Base-by-base conservation (phyloP, 1,140 invertebrate species). In the Doryteuthis pealeii region DNA sequence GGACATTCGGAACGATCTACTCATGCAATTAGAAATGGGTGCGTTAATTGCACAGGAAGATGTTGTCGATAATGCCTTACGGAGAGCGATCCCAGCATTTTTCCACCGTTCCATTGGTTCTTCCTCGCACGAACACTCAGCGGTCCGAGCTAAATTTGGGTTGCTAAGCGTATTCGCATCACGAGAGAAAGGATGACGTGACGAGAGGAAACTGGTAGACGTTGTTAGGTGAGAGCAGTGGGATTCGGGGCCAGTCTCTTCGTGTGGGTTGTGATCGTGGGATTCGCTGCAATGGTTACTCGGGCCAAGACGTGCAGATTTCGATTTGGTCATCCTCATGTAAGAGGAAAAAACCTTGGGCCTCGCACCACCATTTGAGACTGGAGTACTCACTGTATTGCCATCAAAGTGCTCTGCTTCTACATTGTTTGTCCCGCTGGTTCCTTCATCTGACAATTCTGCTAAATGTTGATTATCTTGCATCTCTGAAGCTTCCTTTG, bases 71-170 rank as follows among this genome's bases (percentile, higher is more conserved):
- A 68, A 31, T 26, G 66, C 66, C 30, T 68, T 68, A 31, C 66
- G 28, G 22, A 68, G 31, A 10, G 66, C 66, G 8, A 30, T 31
- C 22, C 66, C 66, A 30, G 66, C 66, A 68, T 68, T 68, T 33
- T 33, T 68, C 66, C 66, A 68, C 30, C 66, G 22, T 68, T 68
- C 26, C 28, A 68, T 18, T 26, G 66, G 66, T 33, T 68, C 66
- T 1, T 68, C 26, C 3, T 68, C 10, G 28, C 28, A 33, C 22
- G 66, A 26, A 32, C 30, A 18, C 28, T 68, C 32, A 8, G 18
- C 22, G 30, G 30, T 31, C 5, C 15, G 22, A 26, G 15, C 4
- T 5, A 26, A 6, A 26, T 62, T 62, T 30, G 28, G 4, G 30
- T 5, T 30, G 31, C 30, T 31, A 14, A 31, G 10, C 26, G 28